Evolutionary conservation across 1,140 invertebrate genomes (phyloP).

Genomic region (Mylabris phalerata): DNA sequence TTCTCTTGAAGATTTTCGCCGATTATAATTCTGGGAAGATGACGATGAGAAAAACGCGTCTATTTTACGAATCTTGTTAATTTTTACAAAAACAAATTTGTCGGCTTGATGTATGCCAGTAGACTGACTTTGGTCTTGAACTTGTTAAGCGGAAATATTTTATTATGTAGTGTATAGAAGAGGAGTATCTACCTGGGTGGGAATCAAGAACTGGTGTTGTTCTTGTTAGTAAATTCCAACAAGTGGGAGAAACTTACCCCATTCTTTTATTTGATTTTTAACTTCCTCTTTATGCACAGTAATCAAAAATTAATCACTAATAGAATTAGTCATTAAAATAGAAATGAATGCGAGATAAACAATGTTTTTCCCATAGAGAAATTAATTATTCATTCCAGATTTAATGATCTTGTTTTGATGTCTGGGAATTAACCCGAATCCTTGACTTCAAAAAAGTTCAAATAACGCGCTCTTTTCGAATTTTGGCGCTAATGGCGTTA

Average conservation of each 20-base stretch:
- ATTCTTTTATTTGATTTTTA: neutral
- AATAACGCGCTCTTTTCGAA: too few relatives aligned
- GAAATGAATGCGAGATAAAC: too few relatives aligned
- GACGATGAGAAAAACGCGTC: neutral
- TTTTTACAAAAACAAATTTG: conserved; percentile 8
- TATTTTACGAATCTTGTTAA: neutral
- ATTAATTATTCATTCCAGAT: too few relatives aligned
- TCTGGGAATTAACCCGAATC: too few relatives aligned
- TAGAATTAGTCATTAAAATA: too few relatives aligned
- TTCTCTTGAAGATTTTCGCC: neutral
- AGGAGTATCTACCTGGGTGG: conserved; percentile 8
- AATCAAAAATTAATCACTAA: too few relatives aligned
- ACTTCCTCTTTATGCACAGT: too few relatives aligned
- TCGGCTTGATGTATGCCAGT: conserved; percentile 14
- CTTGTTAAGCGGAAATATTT: conserved; percentile 20
- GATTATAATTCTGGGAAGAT: neutral
- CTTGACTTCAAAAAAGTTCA: too few relatives aligned
- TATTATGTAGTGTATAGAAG: neutral
- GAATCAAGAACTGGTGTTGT: conserved; percentile 4
- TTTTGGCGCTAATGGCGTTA: too few relatives aligned
- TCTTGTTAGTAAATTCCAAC: too few relatives aligned
- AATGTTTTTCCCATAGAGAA: too few relatives aligned
- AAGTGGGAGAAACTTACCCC: conserved; percentile 13
- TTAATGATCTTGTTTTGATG: too few relatives aligned
- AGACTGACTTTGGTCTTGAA: conserved; percentile 21